These are phyloP conservation scores for Drosophila maculinotata DNA, from an alignment of 2,888 invertebrate species.

Conservation along the genomic window DNA sequence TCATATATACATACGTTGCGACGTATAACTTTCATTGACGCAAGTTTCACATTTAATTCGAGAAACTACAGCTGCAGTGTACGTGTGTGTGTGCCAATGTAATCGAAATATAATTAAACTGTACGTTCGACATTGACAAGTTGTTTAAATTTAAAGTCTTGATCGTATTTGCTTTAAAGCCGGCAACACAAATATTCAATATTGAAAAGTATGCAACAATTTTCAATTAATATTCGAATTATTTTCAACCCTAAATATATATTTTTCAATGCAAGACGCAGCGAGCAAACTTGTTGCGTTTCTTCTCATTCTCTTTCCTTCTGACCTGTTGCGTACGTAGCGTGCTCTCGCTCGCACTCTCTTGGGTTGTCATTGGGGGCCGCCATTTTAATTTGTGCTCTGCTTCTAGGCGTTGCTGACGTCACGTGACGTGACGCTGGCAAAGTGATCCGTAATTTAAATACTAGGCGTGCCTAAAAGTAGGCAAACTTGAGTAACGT, in stretches of 20 bases:
- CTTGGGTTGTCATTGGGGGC: constrained; percentile 24
- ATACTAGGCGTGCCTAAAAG: constrained; percentile 70
- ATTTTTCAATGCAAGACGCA: constrained; percentile 49
- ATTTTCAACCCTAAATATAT: constrained; percentile 68
- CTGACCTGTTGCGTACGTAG: constrained; percentile 26
- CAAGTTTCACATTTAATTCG: constrained; percentile 62
- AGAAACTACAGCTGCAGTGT: constrained; percentile 37
- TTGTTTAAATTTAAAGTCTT: constrained; percentile 1
- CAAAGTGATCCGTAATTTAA: constrained; percentile 53
- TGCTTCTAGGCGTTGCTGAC: constrained; percentile 80
- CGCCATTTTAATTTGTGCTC: constrained; percentile 74
- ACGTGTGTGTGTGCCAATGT: constrained; percentile 20
- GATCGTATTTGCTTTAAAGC: constrained; percentile 40
- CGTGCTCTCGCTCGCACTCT: constrained; percentile 59
- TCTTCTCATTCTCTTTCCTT: constrained; percentile 25
- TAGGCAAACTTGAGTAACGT: constrained; percentile 51
- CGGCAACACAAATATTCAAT: constrained; percentile 59
- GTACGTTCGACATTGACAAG: background rate
- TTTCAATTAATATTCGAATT: constrained; percentile 64
- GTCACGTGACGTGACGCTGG: constrained; percentile 73
- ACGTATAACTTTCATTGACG: constrained; percentile 50
- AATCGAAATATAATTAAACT: constrained; percentile 15
- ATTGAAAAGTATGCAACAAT: constrained; percentile 77
- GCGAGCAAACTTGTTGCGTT: constrained; percentile 61
- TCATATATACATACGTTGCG: constrained; percentile 21